Evolutionary conservation across 2,888 invertebrate species (phyloP).

Genomic region (Charanyca ferruginea): DNA sequence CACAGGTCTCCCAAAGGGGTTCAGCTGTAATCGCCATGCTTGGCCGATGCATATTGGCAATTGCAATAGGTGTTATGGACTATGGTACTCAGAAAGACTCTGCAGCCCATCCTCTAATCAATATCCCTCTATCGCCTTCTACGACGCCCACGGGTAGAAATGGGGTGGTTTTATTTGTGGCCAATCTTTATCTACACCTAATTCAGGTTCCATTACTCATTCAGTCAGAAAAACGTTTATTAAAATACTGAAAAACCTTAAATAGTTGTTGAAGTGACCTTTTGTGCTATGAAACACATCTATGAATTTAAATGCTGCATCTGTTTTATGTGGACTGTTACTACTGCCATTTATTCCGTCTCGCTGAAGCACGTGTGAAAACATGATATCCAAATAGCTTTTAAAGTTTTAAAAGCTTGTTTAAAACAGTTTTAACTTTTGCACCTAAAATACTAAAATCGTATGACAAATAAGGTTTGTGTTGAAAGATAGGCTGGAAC

Average conservation of each 20-base stretch:
- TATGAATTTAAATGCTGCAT: slow-evolving; percentile 24
- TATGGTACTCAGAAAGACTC: too few relatives aligned
- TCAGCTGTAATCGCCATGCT: too few relatives aligned
- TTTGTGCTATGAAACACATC: slow-evolving; percentile 14
- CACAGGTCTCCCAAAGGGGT: too few relatives aligned
- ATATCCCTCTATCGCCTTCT: too few relatives aligned
- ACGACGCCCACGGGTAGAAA: too few relatives aligned
- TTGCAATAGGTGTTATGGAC: too few relatives aligned
- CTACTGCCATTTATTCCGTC: slow-evolving; percentile 24
- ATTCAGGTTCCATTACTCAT: neutral
- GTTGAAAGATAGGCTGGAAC: too few relatives aligned
- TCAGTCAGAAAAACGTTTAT: neutral
- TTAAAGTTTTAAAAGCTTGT: slow-evolving; percentile 29
- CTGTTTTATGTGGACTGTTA: slow-evolving; percentile 27
- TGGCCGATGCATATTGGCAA: too few relatives aligned
- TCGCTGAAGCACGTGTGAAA: slow-evolving; percentile 18
- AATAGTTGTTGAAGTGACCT: slow-evolving; percentile 20
- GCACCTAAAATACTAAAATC: neutral
- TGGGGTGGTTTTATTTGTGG: too few relatives aligned
- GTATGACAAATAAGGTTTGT: slow-evolving; percentile 1
- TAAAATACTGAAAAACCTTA: neutral
- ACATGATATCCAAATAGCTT: slow-evolving; percentile 22
- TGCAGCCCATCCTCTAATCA: too few relatives aligned
- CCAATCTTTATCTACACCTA: too few relatives aligned
- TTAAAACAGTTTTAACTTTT: slow-evolving; percentile 12